phyloP scores from a whole-genome alignment of 2,113 vertebrate genomes.

The Hymenochirus boettgeri region DNA sequence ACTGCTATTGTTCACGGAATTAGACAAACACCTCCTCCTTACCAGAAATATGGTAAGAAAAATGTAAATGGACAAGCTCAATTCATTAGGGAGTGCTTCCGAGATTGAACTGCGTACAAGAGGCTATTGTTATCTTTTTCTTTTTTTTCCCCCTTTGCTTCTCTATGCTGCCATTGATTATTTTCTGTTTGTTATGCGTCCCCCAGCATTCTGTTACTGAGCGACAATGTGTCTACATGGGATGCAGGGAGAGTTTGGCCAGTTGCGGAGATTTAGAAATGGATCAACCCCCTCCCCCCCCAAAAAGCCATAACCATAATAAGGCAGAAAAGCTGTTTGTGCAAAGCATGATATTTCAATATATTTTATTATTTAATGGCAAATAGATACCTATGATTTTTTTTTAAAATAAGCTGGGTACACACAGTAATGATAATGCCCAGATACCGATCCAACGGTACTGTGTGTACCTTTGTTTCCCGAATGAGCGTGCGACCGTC shows the following conservation, averaged over 20 bases:
- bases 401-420: no score
- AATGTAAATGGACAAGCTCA: slow-evolving; percentile 26
- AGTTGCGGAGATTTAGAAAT: background rate
- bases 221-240: slow-evolving; percentile 27
- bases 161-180: slow-evolving; percentile 25
- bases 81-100: slow-evolving; percentile 27
- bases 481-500: no score
- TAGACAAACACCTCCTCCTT: slow-evolving; percentile 29
- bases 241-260: slow-evolving; percentile 9
- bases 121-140: slow-evolving; percentile 8
- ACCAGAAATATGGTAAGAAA: slow-evolving; percentile 38
- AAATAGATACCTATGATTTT: no score
- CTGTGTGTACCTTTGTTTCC: no score
- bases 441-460: no score
- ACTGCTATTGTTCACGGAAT: slow-evolving; percentile 37
- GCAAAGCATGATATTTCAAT: no score
- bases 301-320: no score
- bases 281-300: no score
- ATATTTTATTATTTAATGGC: no score
- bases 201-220: slow-evolving; percentile 12
- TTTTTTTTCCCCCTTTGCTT: slow-evolving; percentile 12
- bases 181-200: slow-evolving; percentile 3
- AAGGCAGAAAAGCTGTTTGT: no score
- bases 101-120: slow-evolving; percentile 14
- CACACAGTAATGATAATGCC: no score